phyloP scores from a whole-genome alignment of 2,113 vertebrate genomes.

The Nothobranchius kuhntae region DNA sequence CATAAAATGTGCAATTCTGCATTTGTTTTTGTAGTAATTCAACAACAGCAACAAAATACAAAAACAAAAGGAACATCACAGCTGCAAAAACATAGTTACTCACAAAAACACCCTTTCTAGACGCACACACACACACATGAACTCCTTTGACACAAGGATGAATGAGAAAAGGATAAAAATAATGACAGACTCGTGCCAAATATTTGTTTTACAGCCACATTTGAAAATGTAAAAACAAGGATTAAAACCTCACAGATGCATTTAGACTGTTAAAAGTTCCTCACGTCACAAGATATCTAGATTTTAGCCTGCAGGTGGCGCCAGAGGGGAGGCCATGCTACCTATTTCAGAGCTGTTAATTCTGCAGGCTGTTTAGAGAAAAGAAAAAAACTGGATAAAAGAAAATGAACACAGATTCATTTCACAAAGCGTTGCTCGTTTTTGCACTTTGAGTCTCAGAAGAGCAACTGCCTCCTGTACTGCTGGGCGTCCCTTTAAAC shows the following conservation, averaged over 20 bases:
- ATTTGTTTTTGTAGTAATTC: constrained; percentile 24
- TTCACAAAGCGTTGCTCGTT: constrained; percentile 10
- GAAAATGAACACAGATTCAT: constrained; percentile 11
- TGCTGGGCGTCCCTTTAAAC: constrained; percentile 23
- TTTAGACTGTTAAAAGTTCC: neutral
- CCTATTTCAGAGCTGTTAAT: neutral
- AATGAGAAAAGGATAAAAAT: constrained; percentile 2
- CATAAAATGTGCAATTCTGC: constrained; percentile 61
- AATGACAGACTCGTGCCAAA: constrained; percentile 1
- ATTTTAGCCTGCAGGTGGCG: constrained; percentile 43
- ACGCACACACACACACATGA: neutral
- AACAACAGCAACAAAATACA: neutral
- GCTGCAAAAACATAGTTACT: constrained; percentile 26
- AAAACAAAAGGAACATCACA: constrained; percentile 33
- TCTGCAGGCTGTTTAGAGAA: neutral
- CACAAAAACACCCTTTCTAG: constrained; percentile 25
- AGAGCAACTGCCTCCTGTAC: constrained; percentile 2
- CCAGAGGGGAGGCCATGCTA: constrained; percentile 22
- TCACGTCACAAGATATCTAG: neutral
- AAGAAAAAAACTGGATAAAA: constrained; percentile 26
- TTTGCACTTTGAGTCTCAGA: constrained; percentile 23
- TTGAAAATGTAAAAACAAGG: constrained; percentile 20
- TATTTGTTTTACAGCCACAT: neutral
- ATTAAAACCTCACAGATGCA: neutral
- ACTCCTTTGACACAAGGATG: constrained; percentile 14